Evolutionary conservation across 1,140 invertebrate species (phyloP), one percentile per base, ranked within the genome.

Genomic region (Drosophila leontia): DNA sequence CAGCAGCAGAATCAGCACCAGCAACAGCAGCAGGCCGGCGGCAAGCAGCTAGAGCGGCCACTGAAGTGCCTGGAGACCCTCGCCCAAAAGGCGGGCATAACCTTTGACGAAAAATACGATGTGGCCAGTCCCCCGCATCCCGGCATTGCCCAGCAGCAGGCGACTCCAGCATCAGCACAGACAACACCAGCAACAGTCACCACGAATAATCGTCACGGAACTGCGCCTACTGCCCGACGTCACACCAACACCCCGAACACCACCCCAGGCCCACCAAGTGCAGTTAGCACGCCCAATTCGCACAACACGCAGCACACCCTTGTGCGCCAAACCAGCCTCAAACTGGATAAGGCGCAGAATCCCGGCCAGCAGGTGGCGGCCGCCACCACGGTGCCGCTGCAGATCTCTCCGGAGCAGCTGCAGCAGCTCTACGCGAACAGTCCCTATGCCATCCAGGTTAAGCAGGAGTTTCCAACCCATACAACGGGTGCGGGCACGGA

Each of bases 41-140:
- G n/a, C 71, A 84, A 79, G 44, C 82, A 75, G 47, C 78, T 86
- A 32, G 90, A 92, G 64, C 77, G 95, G 37, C 95, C 95, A 0
- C 91, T 95, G n/a, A 95, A 95, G 94, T 95, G 94, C 80, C 91
- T 95, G 71, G 95, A 95, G 78, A 95, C 95, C 9, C 93, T 95
- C 41, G 95, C 95, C 12, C 94, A 95, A 75, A 95, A 95, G 75
- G 95, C 95, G 53, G 95, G 95, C 3, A 95, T 95, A 12, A 95
- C 94, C 32, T 94, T 95, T 77, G 95, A 95, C 80, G 95, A 95
- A 90, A 95, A 95, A 91, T 95, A 95, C 92, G 95, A 95, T 92
- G 94, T 94, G 65, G 94, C 94, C 62, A 93, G 92, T 85, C 93
- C 83, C 44, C 92, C 85, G 55, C 92, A 93, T 86, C 93, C 87